Evolutionary conservation across 2,888 invertebrate species (phyloP).

Genomic region (Margaritifera margaritifera): DNA sequence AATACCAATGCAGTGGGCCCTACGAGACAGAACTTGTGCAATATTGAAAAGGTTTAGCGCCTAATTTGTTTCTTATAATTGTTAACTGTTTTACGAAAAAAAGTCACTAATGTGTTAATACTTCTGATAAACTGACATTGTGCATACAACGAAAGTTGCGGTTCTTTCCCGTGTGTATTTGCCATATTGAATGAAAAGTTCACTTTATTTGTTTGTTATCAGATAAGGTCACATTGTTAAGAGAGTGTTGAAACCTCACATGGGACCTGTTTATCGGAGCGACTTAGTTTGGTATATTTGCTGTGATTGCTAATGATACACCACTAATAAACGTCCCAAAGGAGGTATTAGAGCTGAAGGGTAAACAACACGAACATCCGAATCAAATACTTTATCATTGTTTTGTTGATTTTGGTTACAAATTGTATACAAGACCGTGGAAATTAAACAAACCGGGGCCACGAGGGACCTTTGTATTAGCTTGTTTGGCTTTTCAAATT

Average conservation of each 20-base stretch:
- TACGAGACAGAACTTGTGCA: too few species aligned
- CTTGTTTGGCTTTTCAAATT: too few species aligned
- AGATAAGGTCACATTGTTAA: conserved; percentile 9
- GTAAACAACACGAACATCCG: conserved; percentile 11
- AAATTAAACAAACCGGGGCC: too few species aligned
- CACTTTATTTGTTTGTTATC: conserved; percentile 40
- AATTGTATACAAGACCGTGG: too few species aligned
- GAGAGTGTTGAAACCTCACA: conserved; percentile 7
- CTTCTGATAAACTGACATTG: conserved; percentile 35
- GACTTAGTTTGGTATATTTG: conserved; percentile 28
- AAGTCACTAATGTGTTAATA: conserved; percentile 28
- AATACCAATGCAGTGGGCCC: too few species aligned
- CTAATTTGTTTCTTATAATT: conserved; percentile 39
- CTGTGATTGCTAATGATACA: conserved; percentile 29
- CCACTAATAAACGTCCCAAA: conserved; percentile 32
- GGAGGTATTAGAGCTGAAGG: conserved; percentile 16
- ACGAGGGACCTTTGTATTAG: too few species aligned
- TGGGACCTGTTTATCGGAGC: conserved; percentile 6
- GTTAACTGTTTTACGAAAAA: conserved; percentile 26
- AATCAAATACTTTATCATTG: too few species aligned
- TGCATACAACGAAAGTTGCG: conserved; percentile 29
- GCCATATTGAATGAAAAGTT: conserved; percentile 38
- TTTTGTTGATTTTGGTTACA: too few species aligned
- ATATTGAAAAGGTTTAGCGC: conserved; percentile 16
- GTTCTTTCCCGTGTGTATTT: conserved; percentile 28